Evolutionary conservation across 2,797 vertebrate species (phyloP).

Genomic region (Hydrolagus colliei): DNA sequence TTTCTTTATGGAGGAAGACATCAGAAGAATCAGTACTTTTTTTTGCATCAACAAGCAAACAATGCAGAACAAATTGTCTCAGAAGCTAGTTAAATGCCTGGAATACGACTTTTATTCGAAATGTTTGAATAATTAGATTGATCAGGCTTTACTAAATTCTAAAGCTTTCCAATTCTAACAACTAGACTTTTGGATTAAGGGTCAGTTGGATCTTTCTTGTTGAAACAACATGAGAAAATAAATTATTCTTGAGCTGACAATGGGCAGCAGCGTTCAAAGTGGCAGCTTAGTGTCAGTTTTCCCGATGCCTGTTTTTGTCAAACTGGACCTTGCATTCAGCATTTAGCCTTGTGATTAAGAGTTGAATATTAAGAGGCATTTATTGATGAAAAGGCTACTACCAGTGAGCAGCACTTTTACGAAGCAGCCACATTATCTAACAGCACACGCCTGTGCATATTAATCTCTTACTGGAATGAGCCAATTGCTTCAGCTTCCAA

Average conservation of each 20-base stretch:
- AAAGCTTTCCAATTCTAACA: conserved; percentile 37
- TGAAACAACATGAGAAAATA: conserved; percentile 34
- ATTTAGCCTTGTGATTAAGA: not conserved
- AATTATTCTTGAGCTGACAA: conserved; percentile 25
- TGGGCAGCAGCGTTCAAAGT: not conserved
- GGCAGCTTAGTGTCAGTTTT: not conserved
- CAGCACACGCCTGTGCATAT: not conserved
- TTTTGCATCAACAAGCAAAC: conserved; percentile 47
- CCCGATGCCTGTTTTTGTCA: not conserved
- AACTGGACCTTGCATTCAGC: conserved; percentile 12
- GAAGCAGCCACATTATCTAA: not conserved
- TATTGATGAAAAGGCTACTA: not conserved
- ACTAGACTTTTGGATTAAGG: conserved; percentile 43
- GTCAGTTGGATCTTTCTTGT: conserved; percentile 28
- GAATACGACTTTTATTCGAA: conserved; percentile 44
- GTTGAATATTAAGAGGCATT: not conserved
- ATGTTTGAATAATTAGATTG: conserved; percentile 42
- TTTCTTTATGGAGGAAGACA: conserved; percentile 46
- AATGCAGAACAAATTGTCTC: conserved; percentile 53
- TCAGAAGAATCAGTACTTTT: conserved; percentile 50
- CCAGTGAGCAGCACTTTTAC: not conserved
- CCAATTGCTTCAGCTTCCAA: too few relatives aligned
- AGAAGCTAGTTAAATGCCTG: conserved; percentile 48
- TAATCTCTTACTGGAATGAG: too few relatives aligned
- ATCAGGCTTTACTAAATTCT: conserved; percentile 37